Evolutionary conservation across 1,140 invertebrate species (phyloP), one percentile per base, ranked within the genome.

Genomic region (Oncopeltus fasciatus): DNA sequence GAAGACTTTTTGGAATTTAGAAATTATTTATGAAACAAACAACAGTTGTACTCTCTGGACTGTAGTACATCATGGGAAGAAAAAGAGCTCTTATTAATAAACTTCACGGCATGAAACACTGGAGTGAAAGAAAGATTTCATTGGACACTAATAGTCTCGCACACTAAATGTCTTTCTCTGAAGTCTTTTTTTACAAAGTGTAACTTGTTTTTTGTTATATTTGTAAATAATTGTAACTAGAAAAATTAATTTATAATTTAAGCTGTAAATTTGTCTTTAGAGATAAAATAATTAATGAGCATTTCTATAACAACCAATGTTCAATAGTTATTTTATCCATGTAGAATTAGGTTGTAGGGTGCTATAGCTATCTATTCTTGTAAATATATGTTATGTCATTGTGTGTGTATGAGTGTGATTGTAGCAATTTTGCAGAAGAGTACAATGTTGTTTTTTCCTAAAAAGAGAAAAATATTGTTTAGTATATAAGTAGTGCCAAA

Each of bases 401-500:
- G n/a, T n/a, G 31, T 38, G 31, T 38, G 31, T 8, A 38, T 38
- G 31, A 14, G 14, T n/a, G 51, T 16, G n/a, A n/a, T n/a, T n/a
- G n/a, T n/a, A n/a, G n/a, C n/a, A n/a, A n/a, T n/a, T 33, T 33
- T 57, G 26, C 16, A 57, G 33, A 56, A 57, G 28, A 60, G 59
- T 60, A 28, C 59, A 60, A 49, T 60, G 8, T 60, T 60, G 21
- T 57, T 57, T 33, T 33, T 60, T 60, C 49, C 44, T 12, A 60
- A 59, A 59, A 24, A 59, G 20, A 46, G 21, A 12, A 26, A 24
- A 20, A 24, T 24, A 24, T 53, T 46, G 44, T 43, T 44, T 60
- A 60, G 59, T 26, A 38, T 27, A 31, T 47, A 47, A 60, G 59
- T 60, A 60, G 59, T 60, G 59, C 59, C 59, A 60, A 60, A 60